Evolutionary conservation across 2,113 vertebrate genomes (phyloP).

Genomic region (Uria lomvia): DNA sequence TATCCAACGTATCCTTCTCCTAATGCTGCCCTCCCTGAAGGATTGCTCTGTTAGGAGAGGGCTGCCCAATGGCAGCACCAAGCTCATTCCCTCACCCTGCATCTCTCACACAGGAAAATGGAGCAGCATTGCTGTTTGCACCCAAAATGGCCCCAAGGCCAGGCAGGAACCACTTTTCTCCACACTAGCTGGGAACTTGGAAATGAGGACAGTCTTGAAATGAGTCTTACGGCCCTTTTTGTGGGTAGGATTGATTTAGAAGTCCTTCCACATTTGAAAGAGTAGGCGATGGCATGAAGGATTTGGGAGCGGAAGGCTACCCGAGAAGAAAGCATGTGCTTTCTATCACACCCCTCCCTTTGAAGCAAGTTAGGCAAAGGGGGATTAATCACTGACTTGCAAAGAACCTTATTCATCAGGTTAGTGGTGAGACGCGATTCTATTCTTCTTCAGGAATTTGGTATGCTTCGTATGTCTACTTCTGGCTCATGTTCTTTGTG

Average conservation of each 20-base stretch:
- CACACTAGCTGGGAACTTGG: background rate
- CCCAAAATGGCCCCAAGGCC: background rate
- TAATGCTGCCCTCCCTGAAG: background rate
- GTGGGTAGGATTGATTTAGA: background rate
- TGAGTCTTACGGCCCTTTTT: background rate
- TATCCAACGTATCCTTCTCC: background rate
- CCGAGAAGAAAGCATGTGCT: background rate
- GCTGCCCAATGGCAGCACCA: background rate
- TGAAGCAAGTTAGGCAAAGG: background rate
- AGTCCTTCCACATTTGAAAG: background rate
- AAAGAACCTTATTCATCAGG: background rate
- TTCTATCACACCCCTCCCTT: background rate
- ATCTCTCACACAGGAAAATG: background rate
- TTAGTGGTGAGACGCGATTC: background rate
- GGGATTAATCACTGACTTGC: background rate
- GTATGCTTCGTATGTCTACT: background rate
- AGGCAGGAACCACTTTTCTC: background rate
- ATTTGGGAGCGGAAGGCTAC: background rate
- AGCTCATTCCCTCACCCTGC: background rate
- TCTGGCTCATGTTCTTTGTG: background rate
- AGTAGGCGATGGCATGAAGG: background rate
- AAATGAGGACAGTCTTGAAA: background rate
- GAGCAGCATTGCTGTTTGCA: background rate
- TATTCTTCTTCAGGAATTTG: background rate
- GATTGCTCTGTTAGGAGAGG: background rate